Base-by-base conservation (phyloP, 2,888 invertebrate species). In the Spodoptera littoralis region DNA sequence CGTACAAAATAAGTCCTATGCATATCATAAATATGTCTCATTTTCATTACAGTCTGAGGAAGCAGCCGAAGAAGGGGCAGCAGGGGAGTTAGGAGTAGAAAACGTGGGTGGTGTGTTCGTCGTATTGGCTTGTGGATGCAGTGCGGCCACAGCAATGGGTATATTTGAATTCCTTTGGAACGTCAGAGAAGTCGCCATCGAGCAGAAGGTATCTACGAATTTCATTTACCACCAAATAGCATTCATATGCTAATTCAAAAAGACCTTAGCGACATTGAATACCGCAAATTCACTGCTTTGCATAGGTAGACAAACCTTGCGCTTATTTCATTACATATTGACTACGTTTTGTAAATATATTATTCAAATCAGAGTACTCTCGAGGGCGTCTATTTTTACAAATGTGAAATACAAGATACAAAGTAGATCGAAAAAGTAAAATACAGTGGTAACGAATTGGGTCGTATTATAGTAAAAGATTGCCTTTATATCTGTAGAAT, bases 41-140 rank as follows among this genome's bases (percentile, higher is more conserved):
- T 36, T 49, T 9, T 24, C 9, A 24, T 67, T 70, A 11, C 54
- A 93, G 94, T 62, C 79, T 8, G 84, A 90, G 78, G 90, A 91
- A 82, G 82, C 83, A 1, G 89, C 88, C 0, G 90, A 90, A 30
- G 88, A 90, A 18, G 88, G 92, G 0, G 90, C 90, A 56, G 90
- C 92, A 2, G 95, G 95, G 0, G 96, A 96, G 80, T 91, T 98
- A 53, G 97, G 97, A 5, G 95, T 99, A 71, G 96, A 96, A 63
- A 98, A 99, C 89, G 98, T 99, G 0, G 98, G 98, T 49, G 98
- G 99, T 57, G 98, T 98, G 22, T 99, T 98, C 88, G 96, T 98
- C 6, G 98, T 98, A 0, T 92, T 99, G 43, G 96, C 97, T 1
- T 95, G 96, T 45, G 98, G 98, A 0, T 96, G 97, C 67, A 90